Conservation (phyloP, 2,113 vertebrate genomes). For the Murina feae region DNA sequence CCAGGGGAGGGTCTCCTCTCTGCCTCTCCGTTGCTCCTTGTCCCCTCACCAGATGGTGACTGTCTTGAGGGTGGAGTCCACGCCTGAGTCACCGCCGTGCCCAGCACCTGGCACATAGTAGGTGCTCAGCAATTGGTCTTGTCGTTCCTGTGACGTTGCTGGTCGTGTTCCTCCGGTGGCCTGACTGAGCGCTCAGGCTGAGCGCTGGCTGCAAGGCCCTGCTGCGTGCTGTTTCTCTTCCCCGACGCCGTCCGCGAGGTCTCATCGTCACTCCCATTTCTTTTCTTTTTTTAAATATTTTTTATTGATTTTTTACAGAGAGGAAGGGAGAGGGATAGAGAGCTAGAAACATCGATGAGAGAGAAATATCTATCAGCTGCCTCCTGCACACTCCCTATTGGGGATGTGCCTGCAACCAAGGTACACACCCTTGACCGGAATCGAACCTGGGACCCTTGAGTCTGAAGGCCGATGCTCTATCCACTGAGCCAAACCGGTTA, state of each 20-base stretch:
- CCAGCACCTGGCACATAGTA: too few species aligned
- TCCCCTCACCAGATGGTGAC: fast-evolving
- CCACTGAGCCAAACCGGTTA: too few species aligned
- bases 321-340: too few species aligned
- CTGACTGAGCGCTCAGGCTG: fast-evolving
- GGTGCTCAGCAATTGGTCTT: neutral
- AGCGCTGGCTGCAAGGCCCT: neutral
- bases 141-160: neutral
- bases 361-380: too few species aligned
- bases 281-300: too few species aligned
- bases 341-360: too few species aligned
- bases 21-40: fast-evolving
- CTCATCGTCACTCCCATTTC: neutral
- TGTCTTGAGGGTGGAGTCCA: fast-evolving
- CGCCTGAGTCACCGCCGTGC: neutral
- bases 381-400: too few species aligned
- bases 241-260: fast-evolving
- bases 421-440: too few species aligned
- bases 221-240: fast-evolving
- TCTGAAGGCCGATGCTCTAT: too few species aligned
- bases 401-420: too few species aligned
- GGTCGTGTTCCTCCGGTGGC: fast-evolving
- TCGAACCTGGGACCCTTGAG: too few species aligned
- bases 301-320: too few species aligned
- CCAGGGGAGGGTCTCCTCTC: neutral